Conservation (phyloP, 92 coral and sea anemone genomes). For the Zoanthus sansibaricus region DNA sequence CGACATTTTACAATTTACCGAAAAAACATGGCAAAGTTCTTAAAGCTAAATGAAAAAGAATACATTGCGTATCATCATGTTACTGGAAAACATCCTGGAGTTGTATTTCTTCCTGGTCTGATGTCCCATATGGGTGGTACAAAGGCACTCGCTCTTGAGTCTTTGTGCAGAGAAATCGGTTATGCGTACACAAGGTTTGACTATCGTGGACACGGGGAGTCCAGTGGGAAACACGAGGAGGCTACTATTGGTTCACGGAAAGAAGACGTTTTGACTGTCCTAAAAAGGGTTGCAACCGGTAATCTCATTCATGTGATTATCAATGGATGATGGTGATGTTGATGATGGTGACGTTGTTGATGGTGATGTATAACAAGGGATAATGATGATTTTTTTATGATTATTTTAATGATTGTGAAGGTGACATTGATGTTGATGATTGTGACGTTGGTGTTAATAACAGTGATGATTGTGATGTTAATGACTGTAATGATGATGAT, state of each 20-base stretch:
- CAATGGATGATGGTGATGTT: neutral
- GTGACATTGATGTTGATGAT: too few relatives aligned
- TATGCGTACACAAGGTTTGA: conserved; percentile 83
- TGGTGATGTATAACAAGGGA: neutral
- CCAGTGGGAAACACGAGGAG: conserved; percentile 80
- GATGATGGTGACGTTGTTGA: neutral
- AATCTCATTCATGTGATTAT: neutral
- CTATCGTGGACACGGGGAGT: conserved; percentile 83
- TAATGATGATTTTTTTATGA: neutral
- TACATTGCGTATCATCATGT: conserved; percentile 71
- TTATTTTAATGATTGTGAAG: too few relatives aligned
- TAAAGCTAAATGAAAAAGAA: conserved; percentile 53
- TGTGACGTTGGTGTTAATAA: too few relatives aligned
- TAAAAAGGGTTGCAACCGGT: conserved; percentile 34
- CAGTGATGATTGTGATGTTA: too few relatives aligned
- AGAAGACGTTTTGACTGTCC: conserved; percentile 74
- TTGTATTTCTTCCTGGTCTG: conserved; percentile 83
- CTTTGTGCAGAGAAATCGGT: conserved; percentile 65
- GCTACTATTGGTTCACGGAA: conserved; percentile 82
- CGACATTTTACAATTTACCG: conserved; percentile 1
- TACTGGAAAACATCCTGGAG: conserved; percentile 77
- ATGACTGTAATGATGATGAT: too few relatives aligned
- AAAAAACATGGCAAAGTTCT: conserved; percentile 27
- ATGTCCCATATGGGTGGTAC: conserved; percentile 91
- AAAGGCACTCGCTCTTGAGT: conserved; percentile 79